phyloP scores from a whole-genome alignment of 2,888 invertebrate species.

The Eubasilissa splendida region DNA sequence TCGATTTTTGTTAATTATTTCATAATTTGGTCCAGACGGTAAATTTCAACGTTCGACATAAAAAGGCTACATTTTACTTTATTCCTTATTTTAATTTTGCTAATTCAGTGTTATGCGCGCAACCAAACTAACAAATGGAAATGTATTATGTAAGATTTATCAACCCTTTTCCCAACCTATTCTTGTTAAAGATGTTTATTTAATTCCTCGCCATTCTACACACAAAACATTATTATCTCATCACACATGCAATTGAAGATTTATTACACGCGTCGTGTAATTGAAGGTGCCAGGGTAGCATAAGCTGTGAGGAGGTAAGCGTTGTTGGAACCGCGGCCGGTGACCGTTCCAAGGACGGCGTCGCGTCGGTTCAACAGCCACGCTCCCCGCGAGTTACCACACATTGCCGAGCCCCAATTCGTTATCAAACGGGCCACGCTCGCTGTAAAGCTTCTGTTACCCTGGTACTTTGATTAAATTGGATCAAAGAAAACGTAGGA shows the following conservation, averaged over 20 bases:
- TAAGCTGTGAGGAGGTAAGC: slow-evolving; percentile 39
- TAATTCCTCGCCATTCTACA: no score
- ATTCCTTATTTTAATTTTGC: no score
- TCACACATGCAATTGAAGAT: slow-evolving; percentile 18
- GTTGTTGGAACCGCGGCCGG: slow-evolving; percentile 54
- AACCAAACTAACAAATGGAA: no score
- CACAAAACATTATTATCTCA: no score
- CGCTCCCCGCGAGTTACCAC: slow-evolving; percentile 33
- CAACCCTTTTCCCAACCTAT: no score
- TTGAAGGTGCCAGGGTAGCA: slow-evolving; percentile 46
- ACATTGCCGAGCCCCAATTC: slow-evolving; percentile 9
- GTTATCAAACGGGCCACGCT: slow-evolving; percentile 21
- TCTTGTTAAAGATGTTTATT: no score
- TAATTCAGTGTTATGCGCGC: no score
- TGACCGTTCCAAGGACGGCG: slow-evolving; percentile 68
- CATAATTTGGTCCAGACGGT: no score
- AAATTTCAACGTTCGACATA: no score
- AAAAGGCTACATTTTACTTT: no score
- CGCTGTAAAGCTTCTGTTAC: slow-evolving; percentile 8
- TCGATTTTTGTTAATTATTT: no score
- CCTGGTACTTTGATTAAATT: slow-evolving; percentile 25
- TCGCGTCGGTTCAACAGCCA: slow-evolving; percentile 71
- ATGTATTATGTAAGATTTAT: no score
- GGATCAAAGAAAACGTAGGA: slow-evolving; percentile 9
- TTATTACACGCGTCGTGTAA: slow-evolving; percentile 45